These are phyloP conservation scores for Hippasteria phrygiana DNA, from an alignment of 53 echinoderm and acorn worm species.

Conservation along the genomic window DNA sequence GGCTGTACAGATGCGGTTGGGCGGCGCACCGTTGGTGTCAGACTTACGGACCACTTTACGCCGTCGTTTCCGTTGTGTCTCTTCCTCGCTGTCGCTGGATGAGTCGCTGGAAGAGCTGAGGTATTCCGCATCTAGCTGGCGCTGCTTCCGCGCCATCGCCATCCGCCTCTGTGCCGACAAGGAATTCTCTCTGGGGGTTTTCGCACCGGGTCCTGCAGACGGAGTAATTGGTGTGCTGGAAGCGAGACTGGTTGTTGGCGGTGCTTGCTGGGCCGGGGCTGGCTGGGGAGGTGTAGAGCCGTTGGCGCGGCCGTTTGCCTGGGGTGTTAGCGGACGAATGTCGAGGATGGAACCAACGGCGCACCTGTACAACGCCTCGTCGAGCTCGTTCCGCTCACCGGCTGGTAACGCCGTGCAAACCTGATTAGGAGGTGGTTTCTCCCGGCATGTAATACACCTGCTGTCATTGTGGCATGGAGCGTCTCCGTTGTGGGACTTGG, in stretches of 20 bases:
- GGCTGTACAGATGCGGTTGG: conserved; percentile 69
- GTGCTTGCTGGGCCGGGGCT: neutral
- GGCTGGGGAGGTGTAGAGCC: neutral
- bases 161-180: conserved; percentile 29
- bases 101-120: conserved; percentile 35
- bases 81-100: conserved; percentile 63
- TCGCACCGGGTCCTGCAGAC: neutral
- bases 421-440: conserved; percentile 84
- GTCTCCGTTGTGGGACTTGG: conserved; percentile 27
- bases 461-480: conserved; percentile 17
- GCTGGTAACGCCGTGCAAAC: conserved; percentile 76
- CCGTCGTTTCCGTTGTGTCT: conserved; percentile 35
- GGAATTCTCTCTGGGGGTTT: conserved; percentile 2
- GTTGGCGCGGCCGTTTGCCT: neutral
- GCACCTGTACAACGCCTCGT: conserved; percentile 57
- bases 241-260: neutral
- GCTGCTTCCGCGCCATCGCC: conserved; percentile 42
- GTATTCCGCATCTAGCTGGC: conserved; percentile 24
- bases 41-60: conserved; percentile 49
- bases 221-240: neutral
- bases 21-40: conserved; percentile 58
- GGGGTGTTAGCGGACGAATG: conserved; percentile 33
- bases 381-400: conserved; percentile 75
- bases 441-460: conserved; percentile 45
- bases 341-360: conserved; percentile 45